Base-by-base conservation (phyloP, 2,888 invertebrate species). In the Conus canariensis region DNA sequence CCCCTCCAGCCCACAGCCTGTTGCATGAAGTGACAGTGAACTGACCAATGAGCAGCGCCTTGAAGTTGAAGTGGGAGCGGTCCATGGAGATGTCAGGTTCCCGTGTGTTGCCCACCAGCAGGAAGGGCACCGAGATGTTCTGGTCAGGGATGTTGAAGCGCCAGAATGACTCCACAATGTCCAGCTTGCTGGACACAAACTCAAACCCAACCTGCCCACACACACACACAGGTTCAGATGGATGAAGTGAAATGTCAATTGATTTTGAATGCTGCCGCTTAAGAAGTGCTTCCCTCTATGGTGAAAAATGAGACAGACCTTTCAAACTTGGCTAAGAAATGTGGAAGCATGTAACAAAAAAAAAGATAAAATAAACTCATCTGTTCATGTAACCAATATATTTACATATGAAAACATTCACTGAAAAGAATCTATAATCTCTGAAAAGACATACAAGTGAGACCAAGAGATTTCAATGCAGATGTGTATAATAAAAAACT, bases 81-180 rank as follows among this genome's bases (percentile, higher is more conserved):
- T 97, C 96, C 94, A 97, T 97, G 88, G 96, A 96, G 9, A 98
- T 97, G 45, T 97, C 97, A 0, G 98, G 97, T 93, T 98, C 97
- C 90, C 97, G 96, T 0, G 97, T 97, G 85, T 97, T 95, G 19
- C 97, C 98, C 45, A 97, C 97, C 22, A 98, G 96, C 45, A 98
- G 95, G 94, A 98, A 97, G 10, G 96, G 96, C 16, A 96, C 97
- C 60, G 96, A 96, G 87, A 97, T 96, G 92, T 97, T 96, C 94
- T 97, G 97, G 89, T 97, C 96, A 5, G 97, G 97, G 93, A 98
- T 97, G 30, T 96, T 94, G 93, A 98, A 97, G 92, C 96, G 97
- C 97, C 97, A 98, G 94, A 97, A 97, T 0, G 97, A 97, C 96
- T 98, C 97, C 92, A 97, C 97, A 6, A 97, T 96, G 95, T 98